Conservation (phyloP, 1,140 invertebrate genomes). For the Tetraneura akinire region DNA sequence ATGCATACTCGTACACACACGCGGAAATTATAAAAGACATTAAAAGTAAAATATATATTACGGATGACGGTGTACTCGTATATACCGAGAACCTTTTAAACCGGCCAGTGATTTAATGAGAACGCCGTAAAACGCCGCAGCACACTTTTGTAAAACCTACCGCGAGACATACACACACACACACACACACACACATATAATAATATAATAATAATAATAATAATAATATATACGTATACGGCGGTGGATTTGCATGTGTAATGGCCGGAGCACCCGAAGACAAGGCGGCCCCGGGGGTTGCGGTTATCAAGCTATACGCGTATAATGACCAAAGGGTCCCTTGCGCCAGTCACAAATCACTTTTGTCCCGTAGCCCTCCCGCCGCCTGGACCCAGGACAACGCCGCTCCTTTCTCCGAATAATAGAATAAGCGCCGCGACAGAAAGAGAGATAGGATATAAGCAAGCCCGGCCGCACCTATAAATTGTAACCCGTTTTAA, state of each 20-base stretch:
- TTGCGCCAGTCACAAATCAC: slow-evolving; percentile 51
- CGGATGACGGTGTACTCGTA: too few relatives aligned
- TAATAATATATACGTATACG: neutral
- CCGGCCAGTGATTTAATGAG: slow-evolving; percentile 49
- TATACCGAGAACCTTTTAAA: slow-evolving; percentile 48
- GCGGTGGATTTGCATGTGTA: slow-evolving; percentile 48
- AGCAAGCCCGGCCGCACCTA: slow-evolving; percentile 45
- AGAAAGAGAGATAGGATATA: slow-evolving; percentile 38
- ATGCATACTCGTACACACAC: too few relatives aligned
- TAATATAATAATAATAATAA: too few relatives aligned
- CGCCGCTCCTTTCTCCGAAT: slow-evolving; percentile 33
- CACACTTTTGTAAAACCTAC: slow-evolving; percentile 49
- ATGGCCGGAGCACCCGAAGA: slow-evolving; percentile 40
- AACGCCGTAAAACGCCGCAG: slow-evolving; percentile 16
- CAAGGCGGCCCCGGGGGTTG: slow-evolving; percentile 39
- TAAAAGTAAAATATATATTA: slow-evolving; percentile 44
- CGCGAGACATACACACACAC: slow-evolving; percentile 17
- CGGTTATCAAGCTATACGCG: slow-evolving; percentile 41
- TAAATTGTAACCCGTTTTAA: slow-evolving; percentile 51
- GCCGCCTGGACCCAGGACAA: neutral
- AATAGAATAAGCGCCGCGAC: slow-evolving; percentile 48
- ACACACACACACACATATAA: neutral
- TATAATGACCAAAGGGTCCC: slow-evolving; percentile 43
- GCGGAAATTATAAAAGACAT: slow-evolving; percentile 49
- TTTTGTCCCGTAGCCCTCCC: slow-evolving; percentile 44